A percentile compares a stretch with the other conserved stretches of the same genome.
phyloP scores from a whole-genome alignment of 2,888 invertebrate genomes.

The Ochropleura plecta region DNA sequence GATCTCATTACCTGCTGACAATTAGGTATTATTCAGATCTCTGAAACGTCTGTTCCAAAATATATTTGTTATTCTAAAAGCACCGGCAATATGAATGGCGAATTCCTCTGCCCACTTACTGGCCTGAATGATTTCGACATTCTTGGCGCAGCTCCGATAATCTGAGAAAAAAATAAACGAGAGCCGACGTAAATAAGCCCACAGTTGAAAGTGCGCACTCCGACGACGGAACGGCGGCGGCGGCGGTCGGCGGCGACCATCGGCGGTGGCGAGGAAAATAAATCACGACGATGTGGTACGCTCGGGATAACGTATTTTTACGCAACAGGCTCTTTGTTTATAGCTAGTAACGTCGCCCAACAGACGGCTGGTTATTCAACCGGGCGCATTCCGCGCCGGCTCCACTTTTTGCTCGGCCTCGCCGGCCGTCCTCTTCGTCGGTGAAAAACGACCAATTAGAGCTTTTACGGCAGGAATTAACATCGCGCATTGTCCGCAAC shows the following conservation, averaged over 20 bases:
- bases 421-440: slow-evolving; percentile 71
- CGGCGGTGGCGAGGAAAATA: slow-evolving; percentile 82
- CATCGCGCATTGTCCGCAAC: slow-evolving; percentile 79
- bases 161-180: slow-evolving; percentile 87
- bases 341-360: slow-evolving; percentile 79
- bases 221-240: slow-evolving; percentile 37
- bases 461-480: slow-evolving; percentile 86
- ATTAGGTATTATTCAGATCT: slow-evolving; percentile 48
- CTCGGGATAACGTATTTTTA: slow-evolving; percentile 88
- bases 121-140: slow-evolving; percentile 90
- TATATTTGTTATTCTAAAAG: slow-evolving; percentile 77
- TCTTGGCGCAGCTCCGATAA: slow-evolving; percentile 89
- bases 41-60: slow-evolving; percentile 65
- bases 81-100: slow-evolving; percentile 87
- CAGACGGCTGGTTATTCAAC: slow-evolving; percentile 90
- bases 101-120: slow-evolving; percentile 89
- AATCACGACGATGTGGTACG: slow-evolving; percentile 84
- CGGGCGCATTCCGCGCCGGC: slow-evolving; percentile 88
- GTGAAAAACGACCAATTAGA: slow-evolving; percentile 86
- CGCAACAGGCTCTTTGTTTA: slow-evolving; percentile 89
- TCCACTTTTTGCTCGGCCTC: slow-evolving; percentile 86
- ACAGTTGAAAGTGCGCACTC: slow-evolving; percentile 80
- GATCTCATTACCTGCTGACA: slow-evolving; percentile 43
- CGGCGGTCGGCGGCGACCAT: slow-evolving; percentile 28
- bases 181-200: slow-evolving; percentile 85